Conservation (phyloP, 2,797 vertebrate species). For the Enteromius thamalakanensis region DNA sequence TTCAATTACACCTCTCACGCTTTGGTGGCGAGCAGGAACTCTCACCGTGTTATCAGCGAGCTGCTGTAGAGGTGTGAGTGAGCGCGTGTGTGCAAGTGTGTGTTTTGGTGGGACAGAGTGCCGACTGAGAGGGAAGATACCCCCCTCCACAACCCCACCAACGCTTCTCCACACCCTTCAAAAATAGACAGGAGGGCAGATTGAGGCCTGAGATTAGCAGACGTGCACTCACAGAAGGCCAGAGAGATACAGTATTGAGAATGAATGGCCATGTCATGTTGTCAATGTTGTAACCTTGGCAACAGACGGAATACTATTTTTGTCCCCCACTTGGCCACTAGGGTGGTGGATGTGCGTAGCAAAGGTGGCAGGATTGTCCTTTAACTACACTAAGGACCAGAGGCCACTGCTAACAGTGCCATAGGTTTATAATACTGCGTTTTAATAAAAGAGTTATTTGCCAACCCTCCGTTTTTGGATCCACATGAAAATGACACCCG, state of each 20-base stretch:
- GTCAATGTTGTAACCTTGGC: conserved; percentile 88
- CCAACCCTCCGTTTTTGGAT: not conserved
- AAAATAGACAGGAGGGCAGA: conserved; percentile 80
- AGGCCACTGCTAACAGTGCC: not conserved
- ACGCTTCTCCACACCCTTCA: conserved; percentile 64
- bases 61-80: conserved; percentile 51
- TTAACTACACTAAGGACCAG: conserved; percentile 11
- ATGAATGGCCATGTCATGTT: conserved; percentile 86
- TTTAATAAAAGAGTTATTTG: not conserved
- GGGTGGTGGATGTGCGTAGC: conserved; percentile 61
- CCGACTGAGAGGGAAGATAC: conserved; percentile 31
- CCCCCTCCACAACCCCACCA: conserved; percentile 66
- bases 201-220: conserved; percentile 86
- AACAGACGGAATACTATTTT: conserved; percentile 85
- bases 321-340: conserved; percentile 73
- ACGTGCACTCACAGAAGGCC: conserved; percentile 86
- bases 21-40: conserved; percentile 56
- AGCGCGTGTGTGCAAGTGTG: conserved; percentile 45
- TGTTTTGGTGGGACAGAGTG: conserved; percentile 11
- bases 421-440: not conserved
- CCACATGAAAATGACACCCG: not conserved
- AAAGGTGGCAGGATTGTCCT: conserved; percentile 49
- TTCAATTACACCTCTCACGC: conserved; percentile 70
- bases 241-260: conserved; percentile 84
- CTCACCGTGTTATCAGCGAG: conserved; percentile 68